phyloP scores from a whole-genome alignment of 2,888 invertebrate species.

The Leucophenga montana region DNA sequence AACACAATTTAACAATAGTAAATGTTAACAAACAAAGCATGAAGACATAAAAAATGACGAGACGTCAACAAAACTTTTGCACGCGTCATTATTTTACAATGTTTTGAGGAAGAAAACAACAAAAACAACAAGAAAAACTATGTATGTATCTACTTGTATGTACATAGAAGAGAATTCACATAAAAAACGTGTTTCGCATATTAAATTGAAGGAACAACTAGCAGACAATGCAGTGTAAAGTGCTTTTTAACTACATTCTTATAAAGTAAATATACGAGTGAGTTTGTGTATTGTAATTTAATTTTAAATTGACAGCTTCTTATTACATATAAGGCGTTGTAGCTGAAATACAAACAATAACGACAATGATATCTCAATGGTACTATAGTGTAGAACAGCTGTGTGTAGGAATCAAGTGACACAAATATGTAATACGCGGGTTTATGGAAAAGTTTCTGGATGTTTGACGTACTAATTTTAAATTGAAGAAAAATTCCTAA shows the following conservation, averaged over 20 bases:
- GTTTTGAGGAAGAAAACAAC: background rate
- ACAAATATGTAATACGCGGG: too few relatives aligned
- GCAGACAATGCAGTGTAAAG: conserved; percentile 24
- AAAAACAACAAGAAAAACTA: background rate
- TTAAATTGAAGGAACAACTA: conserved; percentile 50
- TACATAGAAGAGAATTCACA: background rate
- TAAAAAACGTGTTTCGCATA: conserved; percentile 53
- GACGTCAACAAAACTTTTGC: conserved; percentile 46
- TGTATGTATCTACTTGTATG: background rate
- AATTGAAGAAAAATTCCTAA: too few relatives aligned
- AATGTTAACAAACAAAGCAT: conserved; percentile 27
- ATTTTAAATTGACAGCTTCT: conserved; percentile 45
- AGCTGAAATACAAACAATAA: too few relatives aligned
- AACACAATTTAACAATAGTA: conserved; percentile 7
- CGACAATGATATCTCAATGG: too few relatives aligned
- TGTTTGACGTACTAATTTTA: too few relatives aligned
- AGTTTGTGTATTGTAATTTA: conserved; percentile 44
- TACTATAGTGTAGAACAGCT: too few relatives aligned
- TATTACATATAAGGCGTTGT: too few relatives aligned
- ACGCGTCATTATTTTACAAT: conserved; percentile 14
- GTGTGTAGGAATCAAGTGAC: too few relatives aligned
- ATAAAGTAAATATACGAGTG: conserved; percentile 36
- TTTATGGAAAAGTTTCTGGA: background rate
- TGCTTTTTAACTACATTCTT: conserved; percentile 4
- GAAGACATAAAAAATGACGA: conserved; percentile 37